Evolutionary conservation across 2,797 vertebrate species (phyloP).

Genomic region (Sciurus carolinensis): DNA sequence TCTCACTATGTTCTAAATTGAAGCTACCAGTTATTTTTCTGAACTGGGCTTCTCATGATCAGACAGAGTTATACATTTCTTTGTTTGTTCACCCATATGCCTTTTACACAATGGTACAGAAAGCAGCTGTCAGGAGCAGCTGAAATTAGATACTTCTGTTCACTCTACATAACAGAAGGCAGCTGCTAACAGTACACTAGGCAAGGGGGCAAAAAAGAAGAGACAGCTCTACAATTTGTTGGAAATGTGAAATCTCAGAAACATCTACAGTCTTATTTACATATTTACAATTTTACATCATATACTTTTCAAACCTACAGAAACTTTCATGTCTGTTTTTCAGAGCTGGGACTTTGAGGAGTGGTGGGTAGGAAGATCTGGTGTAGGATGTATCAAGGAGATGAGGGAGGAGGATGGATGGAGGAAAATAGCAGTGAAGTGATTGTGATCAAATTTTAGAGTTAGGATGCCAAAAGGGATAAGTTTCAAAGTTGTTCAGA

Average conservation of each 20-base stretch:
- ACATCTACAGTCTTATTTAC: neutral
- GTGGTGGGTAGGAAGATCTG: neutral
- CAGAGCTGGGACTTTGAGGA: neutral
- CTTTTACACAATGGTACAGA: slow-evolving; percentile 36
- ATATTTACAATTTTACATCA: neutral
- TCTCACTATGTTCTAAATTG: slow-evolving; percentile 58
- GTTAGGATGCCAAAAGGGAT: neutral
- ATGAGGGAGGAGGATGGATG: neutral
- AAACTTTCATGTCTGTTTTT: neutral
- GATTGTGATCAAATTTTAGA: neutral
- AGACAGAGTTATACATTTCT: slow-evolving; percentile 44
- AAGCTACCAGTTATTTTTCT: slow-evolving; percentile 46
- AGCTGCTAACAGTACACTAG: neutral
- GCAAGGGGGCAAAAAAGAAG: neutral
- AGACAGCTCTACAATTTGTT: neutral
- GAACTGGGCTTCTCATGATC: slow-evolving; percentile 5
- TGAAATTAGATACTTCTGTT: slow-evolving; percentile 43
- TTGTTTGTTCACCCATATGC: slow-evolving; percentile 52
- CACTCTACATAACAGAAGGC: neutral
- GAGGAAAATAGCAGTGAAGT: neutral
- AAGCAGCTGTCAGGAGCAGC: neutral
- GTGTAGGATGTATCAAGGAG: neutral
- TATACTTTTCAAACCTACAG: neutral
- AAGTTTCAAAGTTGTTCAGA: neutral
- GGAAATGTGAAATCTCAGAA: neutral